phyloP scores from a whole-genome alignment of 2,888 invertebrate genomes.

The Trichogramma evanescens region DNA sequence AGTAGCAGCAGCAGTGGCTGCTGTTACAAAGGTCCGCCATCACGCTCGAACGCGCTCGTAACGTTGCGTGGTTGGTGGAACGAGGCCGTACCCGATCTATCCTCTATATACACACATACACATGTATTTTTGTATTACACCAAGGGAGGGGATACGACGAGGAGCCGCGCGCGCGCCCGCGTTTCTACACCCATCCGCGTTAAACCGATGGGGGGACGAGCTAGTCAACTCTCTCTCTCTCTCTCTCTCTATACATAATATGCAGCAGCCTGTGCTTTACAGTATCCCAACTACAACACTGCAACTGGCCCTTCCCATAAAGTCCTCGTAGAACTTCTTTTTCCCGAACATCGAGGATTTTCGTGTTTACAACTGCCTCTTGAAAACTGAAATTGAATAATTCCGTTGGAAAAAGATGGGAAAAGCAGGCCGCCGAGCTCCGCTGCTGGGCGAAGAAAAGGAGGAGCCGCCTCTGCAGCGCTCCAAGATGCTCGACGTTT shows the following conservation, averaged over 20 bases:
- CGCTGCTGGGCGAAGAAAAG: too few relatives aligned
- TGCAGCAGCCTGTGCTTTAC: not conserved
- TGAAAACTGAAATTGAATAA: too few relatives aligned
- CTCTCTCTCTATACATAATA: not conserved
- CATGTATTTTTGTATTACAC: not conserved
- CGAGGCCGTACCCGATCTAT: slow-evolving; percentile 11
- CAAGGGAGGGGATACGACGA: not conserved
- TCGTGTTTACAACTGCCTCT: too few relatives aligned
- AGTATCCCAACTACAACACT: too few relatives aligned
- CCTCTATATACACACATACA: not conserved
- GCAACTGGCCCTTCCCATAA: too few relatives aligned
- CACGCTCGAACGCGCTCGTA: slow-evolving; percentile 37
- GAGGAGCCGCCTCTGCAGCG: too few relatives aligned
- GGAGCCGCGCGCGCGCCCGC: too few relatives aligned
- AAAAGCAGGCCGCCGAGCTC: too few relatives aligned
- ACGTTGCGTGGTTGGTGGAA: slow-evolving; percentile 28
- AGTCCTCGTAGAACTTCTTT: too few relatives aligned
- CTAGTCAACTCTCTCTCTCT: not conserved
- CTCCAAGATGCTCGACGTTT: too few relatives aligned
- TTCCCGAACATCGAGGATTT: too few relatives aligned
- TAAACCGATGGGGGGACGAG: not conserved
- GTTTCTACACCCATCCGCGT: not conserved
- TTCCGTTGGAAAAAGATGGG: too few relatives aligned
- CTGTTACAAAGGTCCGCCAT: slow-evolving; percentile 33
- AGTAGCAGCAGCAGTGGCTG: not conserved